These are phyloP conservation scores for Coilia nasus DNA, from an alignment of 2,797 vertebrate genomes.

Conservation along the genomic window DNA sequence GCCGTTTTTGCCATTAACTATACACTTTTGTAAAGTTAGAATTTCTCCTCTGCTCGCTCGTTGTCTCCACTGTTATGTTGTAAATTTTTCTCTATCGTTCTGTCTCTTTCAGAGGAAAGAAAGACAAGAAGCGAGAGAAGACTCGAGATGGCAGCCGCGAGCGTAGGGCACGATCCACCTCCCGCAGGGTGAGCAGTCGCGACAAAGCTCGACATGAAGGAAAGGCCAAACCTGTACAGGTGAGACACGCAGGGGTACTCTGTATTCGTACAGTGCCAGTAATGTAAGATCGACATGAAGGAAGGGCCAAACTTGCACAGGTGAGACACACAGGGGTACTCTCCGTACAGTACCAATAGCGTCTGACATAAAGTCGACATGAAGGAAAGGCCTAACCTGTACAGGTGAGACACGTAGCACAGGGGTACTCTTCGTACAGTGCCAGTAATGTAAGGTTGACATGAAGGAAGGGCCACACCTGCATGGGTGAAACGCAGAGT, in stretches of 20 bases:
- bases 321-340: not conserved
- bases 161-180: slow-evolving; percentile 78
- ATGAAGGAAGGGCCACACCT: slow-evolving; percentile 59
- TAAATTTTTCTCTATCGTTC: not conserved
- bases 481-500: slow-evolving; percentile 69
- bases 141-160: slow-evolving; percentile 80
- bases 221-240: slow-evolving; percentile 67
- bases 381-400: too few relatives aligned
- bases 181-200: slow-evolving; percentile 84
- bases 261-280: too few relatives aligned
- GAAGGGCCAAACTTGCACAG: too few relatives aligned
- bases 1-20: not conserved
- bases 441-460: too few relatives aligned
- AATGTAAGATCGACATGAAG: too few relatives aligned
- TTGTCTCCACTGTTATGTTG: not conserved
- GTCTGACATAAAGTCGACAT: too few relatives aligned
- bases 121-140: slow-evolving; percentile 83
- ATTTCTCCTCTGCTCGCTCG: not conserved
- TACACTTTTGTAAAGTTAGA: not conserved
- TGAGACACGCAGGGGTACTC: slow-evolving; percentile 55
- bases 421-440: too few relatives aligned
- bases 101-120: slow-evolving; percentile 79
- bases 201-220: slow-evolving; percentile 78
- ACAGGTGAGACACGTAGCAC: too few relatives aligned
- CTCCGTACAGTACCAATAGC: too few relatives aligned